phyloP scores from a whole-genome alignment of 2,113 vertebrate species.

The Pelusios castaneus region DNA sequence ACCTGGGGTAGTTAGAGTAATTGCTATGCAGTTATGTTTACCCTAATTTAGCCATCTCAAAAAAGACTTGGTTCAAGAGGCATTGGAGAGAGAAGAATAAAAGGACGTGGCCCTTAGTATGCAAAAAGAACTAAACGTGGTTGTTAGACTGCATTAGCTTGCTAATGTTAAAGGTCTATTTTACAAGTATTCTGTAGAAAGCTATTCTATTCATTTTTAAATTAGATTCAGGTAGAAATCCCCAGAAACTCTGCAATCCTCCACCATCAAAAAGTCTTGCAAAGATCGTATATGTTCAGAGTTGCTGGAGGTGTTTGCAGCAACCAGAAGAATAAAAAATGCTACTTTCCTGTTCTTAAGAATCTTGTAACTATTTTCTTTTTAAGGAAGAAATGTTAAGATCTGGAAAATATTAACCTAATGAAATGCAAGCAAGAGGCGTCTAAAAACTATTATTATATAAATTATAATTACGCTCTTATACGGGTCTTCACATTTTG shows the following conservation, averaged over 20 bases:
- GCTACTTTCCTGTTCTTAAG: not conserved
- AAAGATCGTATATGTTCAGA: not conserved
- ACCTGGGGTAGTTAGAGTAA: not conserved
- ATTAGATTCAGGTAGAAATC: not conserved
- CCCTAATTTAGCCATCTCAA: not conserved
- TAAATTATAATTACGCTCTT: not conserved
- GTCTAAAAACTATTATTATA: not conserved
- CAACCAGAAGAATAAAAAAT: not conserved
- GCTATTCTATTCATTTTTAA: not conserved
- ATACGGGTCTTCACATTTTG: not conserved
- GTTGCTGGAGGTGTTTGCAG: not conserved
- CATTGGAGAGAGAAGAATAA: not conserved
- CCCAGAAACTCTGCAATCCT: not conserved
- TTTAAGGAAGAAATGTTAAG: not conserved
- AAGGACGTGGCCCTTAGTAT: not conserved
- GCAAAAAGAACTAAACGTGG: not conserved
- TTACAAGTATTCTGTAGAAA: not conserved
- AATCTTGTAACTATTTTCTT: not conserved
- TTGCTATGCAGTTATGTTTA: not conserved
- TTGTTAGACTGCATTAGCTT: not conserved
- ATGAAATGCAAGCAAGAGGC: not conserved
- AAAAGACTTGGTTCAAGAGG: not conserved
- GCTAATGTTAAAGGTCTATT: not conserved
- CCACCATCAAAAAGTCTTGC: not conserved
- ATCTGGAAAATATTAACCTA: not conserved